A percentile compares a stretch with the other conserved stretches of the same genome.
phyloP scores from a whole-genome alignment of 2,888 invertebrate genomes.

The Hypselothyrea guttata region DNA sequence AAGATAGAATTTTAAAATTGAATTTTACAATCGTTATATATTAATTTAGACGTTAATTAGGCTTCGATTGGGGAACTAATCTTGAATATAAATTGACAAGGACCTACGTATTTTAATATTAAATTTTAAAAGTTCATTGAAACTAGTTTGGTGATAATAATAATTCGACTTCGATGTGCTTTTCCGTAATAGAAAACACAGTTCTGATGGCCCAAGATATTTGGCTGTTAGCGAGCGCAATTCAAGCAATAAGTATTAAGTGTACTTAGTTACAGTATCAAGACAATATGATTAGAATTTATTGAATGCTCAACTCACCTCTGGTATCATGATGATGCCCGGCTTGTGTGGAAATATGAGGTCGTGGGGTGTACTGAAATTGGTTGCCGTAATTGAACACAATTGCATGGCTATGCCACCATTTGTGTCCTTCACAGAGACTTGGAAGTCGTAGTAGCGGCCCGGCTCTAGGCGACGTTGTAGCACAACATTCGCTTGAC shows the following conservation, averaged over 20 bases:
- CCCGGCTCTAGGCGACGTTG: constrained; percentile 89
- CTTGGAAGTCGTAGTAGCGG: constrained; percentile 91
- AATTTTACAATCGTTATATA: no score
- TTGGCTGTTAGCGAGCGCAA: no score
- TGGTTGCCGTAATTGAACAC: constrained; percentile 92
- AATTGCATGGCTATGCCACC: constrained; percentile 89
- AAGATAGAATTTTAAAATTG: constrained; percentile 49
- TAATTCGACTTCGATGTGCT: no score
- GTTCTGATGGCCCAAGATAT: no score
- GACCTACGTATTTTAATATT: no score
- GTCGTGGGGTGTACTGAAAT: constrained; percentile 91
- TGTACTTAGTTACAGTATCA: no score
- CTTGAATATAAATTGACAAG: no score
- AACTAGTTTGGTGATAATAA: no score
- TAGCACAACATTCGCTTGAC: constrained; percentile 93
- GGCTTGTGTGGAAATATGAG: constrained; percentile 92
- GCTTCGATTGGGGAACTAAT: no score
- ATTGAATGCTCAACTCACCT: constrained; percentile 83
- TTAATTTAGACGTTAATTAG: background rate
- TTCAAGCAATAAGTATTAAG: no score
- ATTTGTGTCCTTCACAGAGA: constrained; percentile 88
- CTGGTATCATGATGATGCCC: constrained; percentile 88
- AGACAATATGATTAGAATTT: background rate
- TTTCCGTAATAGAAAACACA: no score
- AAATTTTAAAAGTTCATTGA: no score